Percentiles rank a stretch among this genome's conserved stretches.
Conservation (phyloP, 2,797 vertebrate species). For the Malurus splendens region DNA sequence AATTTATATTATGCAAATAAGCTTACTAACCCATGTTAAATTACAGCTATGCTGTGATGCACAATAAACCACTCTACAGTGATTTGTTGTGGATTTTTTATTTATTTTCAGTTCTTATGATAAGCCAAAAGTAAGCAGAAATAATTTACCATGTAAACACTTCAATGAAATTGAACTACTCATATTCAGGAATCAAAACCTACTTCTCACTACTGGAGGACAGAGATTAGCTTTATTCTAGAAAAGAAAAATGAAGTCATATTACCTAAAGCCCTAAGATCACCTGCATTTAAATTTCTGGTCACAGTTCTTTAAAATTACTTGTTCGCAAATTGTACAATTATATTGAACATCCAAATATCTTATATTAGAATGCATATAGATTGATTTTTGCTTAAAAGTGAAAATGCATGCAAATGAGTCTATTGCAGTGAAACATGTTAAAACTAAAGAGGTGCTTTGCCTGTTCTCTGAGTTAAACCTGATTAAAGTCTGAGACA, state of each 20-base stretch:
- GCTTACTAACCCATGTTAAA: conserved; percentile 1
- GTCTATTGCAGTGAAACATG: neutral
- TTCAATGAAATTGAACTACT: neutral
- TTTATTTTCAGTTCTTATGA: neutral
- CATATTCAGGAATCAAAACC: neutral
- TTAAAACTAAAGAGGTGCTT: neutral
- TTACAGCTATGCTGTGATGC: neutral
- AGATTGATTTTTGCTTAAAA: neutral
- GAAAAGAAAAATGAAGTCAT: neutral
- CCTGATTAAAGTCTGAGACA: neutral
- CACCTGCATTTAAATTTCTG: conserved; percentile 1
- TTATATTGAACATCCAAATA: neutral
- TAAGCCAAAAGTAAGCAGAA: conserved; percentile 7
- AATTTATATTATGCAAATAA: conserved; percentile 47
- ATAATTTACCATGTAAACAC: neutral
- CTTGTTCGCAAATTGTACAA: neutral
- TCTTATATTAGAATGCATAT: neutral
- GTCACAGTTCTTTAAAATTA: neutral
- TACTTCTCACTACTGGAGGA: neutral
- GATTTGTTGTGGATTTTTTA: neutral
- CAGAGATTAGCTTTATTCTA: conserved; percentile 2
- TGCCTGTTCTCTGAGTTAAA: neutral
- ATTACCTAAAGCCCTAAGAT: neutral
- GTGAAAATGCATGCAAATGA: neutral
- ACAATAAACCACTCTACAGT: neutral